Conservation (phyloP, 2,113 vertebrate genomes). For the Rutilus rutilus region DNA sequence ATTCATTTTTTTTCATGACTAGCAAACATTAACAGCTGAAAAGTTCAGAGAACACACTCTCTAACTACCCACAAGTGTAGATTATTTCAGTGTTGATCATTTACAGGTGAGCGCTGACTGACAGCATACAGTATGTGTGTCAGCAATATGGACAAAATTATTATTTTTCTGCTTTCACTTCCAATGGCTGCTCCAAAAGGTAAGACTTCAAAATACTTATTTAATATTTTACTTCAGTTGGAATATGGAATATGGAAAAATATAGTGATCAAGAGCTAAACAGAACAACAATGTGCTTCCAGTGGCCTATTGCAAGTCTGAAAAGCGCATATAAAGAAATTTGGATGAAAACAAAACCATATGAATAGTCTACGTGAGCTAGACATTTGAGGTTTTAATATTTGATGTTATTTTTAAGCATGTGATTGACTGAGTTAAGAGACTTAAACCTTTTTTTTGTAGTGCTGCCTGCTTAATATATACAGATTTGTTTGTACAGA, state of each 20-base stretch:
- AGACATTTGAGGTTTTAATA: not conserved
- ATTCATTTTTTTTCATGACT: not conserved
- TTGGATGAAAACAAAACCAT: not conserved
- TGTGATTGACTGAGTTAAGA: not conserved
- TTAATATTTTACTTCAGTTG: not conserved
- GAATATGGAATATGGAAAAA: too few species aligned
- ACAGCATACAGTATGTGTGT: not conserved
- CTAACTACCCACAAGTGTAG: not conserved
- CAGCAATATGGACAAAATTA: not conserved
- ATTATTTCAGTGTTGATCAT: not conserved
- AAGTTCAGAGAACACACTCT: not conserved
- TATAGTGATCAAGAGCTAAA: not conserved
- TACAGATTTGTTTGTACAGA: not conserved
- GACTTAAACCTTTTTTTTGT: not conserved
- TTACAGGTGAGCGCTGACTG: not conserved
- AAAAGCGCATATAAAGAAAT: not conserved
- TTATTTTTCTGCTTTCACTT: constrained; percentile 14
- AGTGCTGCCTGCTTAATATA: not conserved
- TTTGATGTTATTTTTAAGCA: not conserved
- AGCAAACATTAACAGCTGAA: not conserved
- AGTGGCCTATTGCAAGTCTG: not conserved
- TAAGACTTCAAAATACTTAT: not conserved
- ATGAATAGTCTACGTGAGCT: not conserved
- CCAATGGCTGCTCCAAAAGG: not conserved
- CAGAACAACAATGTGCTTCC: not conserved